These are phyloP conservation scores for Coenonympha glycerion DNA, from an alignment of 2,888 invertebrate species.

Conservation along the genomic window DNA sequence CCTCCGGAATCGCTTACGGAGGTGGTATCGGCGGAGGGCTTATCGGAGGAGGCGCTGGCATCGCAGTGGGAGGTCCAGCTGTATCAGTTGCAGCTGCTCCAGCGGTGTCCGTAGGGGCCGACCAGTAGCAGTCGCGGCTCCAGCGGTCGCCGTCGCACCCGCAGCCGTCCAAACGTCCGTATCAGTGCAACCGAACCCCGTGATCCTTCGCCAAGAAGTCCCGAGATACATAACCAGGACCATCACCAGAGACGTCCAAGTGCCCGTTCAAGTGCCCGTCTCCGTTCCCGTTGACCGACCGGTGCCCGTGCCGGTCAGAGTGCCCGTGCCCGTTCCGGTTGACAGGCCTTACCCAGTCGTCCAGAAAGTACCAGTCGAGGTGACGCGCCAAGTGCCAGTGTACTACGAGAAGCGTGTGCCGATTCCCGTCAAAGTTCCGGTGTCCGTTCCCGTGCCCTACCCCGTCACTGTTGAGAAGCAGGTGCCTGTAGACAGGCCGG, in stretches of 20 bases:
- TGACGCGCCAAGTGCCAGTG: conserved; percentile 66
- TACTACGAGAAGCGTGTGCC: conserved; percentile 69
- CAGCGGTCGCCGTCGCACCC: conserved; percentile 32
- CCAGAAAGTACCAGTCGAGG: conserved; percentile 70
- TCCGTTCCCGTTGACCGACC: conserved; percentile 54
- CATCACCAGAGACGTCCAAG: conserved; percentile 62
- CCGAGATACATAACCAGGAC: conserved; percentile 66
- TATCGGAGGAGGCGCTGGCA: conserved; percentile 3
- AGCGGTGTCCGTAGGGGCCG: conserved; percentile 31
- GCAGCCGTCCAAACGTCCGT: conserved; percentile 57
- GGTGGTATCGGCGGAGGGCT: not conserved
- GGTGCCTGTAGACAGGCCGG: conserved; percentile 76
- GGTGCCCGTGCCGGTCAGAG: conserved; percentile 69
- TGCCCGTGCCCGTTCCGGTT: conserved; percentile 71
- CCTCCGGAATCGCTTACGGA: not conserved
- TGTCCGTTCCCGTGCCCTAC: conserved; percentile 74
- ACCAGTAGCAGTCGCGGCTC: conserved; percentile 34
- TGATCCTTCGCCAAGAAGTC: conserved; percentile 63
- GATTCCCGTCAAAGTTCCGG: conserved; percentile 71
- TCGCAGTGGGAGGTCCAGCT: conserved; percentile 31
- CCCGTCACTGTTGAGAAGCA: conserved; percentile 76
- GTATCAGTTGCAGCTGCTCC: conserved; percentile 29
- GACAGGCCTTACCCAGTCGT: conserved; percentile 73
- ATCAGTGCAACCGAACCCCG: conserved; percentile 61
- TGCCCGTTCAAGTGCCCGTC: conserved; percentile 48